Evolutionary conservation across 2,888 invertebrate genomes (phyloP), one percentile per base, ranked within the genome.

Genomic region (Hirtodrosophila duncani): DNA sequence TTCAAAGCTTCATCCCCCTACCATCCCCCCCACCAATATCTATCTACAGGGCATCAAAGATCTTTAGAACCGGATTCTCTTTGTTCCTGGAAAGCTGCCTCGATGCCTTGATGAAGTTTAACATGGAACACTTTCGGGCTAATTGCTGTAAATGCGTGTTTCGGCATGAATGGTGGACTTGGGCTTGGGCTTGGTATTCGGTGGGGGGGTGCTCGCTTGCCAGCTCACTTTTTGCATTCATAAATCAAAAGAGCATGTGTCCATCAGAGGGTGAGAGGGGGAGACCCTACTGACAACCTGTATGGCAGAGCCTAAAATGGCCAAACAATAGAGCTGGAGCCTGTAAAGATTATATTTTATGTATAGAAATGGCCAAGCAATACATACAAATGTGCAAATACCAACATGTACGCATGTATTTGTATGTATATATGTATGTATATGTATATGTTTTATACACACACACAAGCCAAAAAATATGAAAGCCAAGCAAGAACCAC

Each of bases 221-320:
- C n/a, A n/a, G n/a, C n/a, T n/a, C n/a, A n/a, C n/a, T n/a, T n/a
- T 71, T 80, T 75, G 80, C 80, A 80, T 71, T 78, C 81, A 72
- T 72, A 72, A 72, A 72, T 80, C 81, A 72, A 80, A 80, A 57
- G 39, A 74, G 79, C 72, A 72, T 80, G 67, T 72, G 72, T 81
- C 72, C 78, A 81, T 74, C 72, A 74, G 60, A 42, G n/a, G n/a
- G n/a, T n/a, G n/a, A n/a, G 26, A 30, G 14, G 31, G 9, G 23
- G 41, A 20, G 7, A 31, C 10, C 16, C 26, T 14, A 5, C 34
- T 1, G 11, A 6, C 13, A 23, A n/a, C n/a, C 16, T 26, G 2
- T 9, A 3, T 5, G n/a, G 26, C 38, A 42, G 31, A 2, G 34
- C 9, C 23, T 33, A 46, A 63, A 36, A 42, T 57, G 53, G 49